Conservation (phyloP, 2,888 invertebrate genomes). For the Eucriotettix oculatus region DNA sequence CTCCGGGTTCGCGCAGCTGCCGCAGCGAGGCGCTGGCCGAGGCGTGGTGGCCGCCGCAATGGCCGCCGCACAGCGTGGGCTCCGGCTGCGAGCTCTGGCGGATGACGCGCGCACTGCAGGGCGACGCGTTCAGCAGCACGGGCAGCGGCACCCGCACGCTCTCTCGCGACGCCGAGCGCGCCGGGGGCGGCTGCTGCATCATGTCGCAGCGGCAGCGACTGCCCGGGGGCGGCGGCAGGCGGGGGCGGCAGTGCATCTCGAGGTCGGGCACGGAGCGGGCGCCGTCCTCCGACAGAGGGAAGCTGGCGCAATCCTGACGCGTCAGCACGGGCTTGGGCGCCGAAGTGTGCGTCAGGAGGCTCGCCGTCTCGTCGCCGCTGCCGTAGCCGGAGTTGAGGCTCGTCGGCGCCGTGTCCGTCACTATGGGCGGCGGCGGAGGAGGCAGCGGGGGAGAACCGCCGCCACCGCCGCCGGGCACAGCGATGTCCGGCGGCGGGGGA, state of each 20-base stretch:
- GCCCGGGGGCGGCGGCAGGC: conserved; percentile 23
- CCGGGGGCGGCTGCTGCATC: conserved; percentile 46
- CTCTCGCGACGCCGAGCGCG: conserved; percentile 70
- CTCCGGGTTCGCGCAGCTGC: conserved; percentile 65
- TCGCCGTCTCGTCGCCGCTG: conserved; percentile 69
- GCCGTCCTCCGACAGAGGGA: conserved; percentile 35
- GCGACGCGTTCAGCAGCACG: conserved; percentile 46
- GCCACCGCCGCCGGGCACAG: background rate
- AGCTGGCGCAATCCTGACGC: conserved; percentile 73
- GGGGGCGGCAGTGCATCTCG: conserved; percentile 53
- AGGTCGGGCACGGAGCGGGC: conserved; percentile 68
- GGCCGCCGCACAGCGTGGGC: conserved; percentile 46
- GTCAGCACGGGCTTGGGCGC: conserved; percentile 63
- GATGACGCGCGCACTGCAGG: conserved; percentile 57
- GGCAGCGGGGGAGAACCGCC: background rate
- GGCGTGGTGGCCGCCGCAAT: conserved; percentile 30
- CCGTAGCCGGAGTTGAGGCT: conserved; percentile 42
- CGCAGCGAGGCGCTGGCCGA: conserved; percentile 73
- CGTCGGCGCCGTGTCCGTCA: conserved; percentile 30
- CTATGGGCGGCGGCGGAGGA: background rate
- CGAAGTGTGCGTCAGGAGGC: conserved; percentile 44
- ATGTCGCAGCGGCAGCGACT: conserved; percentile 46
- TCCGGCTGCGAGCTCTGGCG: conserved; percentile 79
- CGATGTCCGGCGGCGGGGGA: background rate
- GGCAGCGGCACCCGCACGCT: conserved; percentile 44